These are phyloP conservation scores for Lophura nycthemera DNA, from an alignment of 2,113 vertebrate genomes.

Conservation along the genomic window DNA sequence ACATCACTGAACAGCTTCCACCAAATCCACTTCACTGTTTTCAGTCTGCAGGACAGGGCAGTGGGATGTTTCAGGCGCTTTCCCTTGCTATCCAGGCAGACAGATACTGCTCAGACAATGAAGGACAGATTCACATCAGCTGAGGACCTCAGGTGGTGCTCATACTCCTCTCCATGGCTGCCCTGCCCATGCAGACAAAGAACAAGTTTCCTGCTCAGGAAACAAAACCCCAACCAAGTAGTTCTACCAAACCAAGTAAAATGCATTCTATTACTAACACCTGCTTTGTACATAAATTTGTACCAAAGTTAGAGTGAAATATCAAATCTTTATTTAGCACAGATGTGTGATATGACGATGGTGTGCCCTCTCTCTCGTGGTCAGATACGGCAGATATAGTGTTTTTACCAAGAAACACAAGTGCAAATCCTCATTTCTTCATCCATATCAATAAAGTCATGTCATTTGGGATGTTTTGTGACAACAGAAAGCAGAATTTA, in stretches of 20 bases:
- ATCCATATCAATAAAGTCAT: neutral
- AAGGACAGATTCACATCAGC: neutral
- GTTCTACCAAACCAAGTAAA: neutral
- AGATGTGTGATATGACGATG: neutral
- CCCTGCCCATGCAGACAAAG: neutral
- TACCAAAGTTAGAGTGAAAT: neutral
- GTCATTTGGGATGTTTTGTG: neutral
- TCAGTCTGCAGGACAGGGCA: fast-evolving
- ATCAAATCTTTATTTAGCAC: neutral
- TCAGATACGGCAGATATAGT: neutral
- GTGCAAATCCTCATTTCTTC: neutral
- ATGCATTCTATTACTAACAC: fast-evolving
- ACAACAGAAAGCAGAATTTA: neutral
- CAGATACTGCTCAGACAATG: neutral
- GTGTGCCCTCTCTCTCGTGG: neutral
- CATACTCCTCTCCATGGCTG: too few species aligned
- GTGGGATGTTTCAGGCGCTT: fast-evolving
- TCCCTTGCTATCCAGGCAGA: neutral
- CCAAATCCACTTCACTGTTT: neutral
- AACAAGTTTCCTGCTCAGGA: neutral
- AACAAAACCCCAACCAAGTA: fast-evolving
- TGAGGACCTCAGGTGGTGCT: neutral
- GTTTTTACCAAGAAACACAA: neutral
- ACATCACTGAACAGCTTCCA: neutral
- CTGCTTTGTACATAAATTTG: neutral